Evolutionary conservation across 2,797 vertebrate genomes (phyloP).

Genomic region (Selene dorsalis): DNA sequence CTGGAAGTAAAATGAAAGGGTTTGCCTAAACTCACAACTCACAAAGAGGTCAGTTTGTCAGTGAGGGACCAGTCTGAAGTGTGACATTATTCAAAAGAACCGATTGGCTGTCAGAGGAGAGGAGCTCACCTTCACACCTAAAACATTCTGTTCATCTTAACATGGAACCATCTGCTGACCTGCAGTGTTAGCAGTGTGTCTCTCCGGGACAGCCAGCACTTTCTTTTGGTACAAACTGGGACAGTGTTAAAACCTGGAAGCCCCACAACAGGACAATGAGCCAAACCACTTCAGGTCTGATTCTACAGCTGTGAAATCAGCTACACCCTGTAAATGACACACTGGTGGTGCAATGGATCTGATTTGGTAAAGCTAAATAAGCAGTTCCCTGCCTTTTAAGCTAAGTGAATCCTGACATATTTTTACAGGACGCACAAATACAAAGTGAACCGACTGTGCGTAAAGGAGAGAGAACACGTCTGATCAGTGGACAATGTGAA

Average conservation of each 20-base stretch:
- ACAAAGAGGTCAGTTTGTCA: conserved; percentile 30
- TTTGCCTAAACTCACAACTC: conserved; percentile 27
- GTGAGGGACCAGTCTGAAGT: neutral
- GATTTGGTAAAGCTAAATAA: neutral
- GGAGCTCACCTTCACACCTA: neutral
- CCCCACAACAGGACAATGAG: neutral
- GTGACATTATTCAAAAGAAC: neutral
- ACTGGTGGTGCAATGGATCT: neutral
- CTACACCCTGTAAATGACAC: neutral
- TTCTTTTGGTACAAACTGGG: neutral
- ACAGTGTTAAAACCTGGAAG: conserved; percentile 15
- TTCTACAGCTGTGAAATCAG: neutral
- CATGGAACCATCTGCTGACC: neutral
- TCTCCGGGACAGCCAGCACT: neutral
- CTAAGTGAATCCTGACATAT: neutral
- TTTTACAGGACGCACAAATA: neutral
- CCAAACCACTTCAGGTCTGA: neutral
- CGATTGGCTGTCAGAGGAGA: neutral
- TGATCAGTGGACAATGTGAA: neutral
- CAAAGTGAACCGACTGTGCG: neutral
- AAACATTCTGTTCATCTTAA: neutral
- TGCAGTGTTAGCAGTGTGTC: no score
- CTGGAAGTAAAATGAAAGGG: neutral
- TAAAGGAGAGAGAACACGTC: neutral
- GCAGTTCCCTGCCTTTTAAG: neutral